Conservation (phyloP, 2,113 vertebrate species). For the Xiphophorus couchianus region DNA sequence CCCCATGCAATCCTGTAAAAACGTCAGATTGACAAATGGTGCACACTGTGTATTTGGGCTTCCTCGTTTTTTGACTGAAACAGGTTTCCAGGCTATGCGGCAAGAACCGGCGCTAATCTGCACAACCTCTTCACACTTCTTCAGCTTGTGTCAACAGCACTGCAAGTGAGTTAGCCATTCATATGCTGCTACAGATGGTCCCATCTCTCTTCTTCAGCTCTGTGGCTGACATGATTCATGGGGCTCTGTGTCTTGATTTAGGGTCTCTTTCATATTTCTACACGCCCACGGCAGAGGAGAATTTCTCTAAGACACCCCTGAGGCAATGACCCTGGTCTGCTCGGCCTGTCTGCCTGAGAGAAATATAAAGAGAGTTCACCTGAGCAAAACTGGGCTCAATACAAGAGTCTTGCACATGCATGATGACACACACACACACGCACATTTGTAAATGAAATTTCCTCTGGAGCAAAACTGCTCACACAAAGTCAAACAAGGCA, state of each 20-base stretch:
- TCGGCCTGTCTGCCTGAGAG: conserved; percentile 54
- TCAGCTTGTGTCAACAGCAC: conserved; percentile 73
- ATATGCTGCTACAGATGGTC: conserved; percentile 73
- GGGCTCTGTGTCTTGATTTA: conserved; percentile 80
- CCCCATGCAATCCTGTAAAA: conserved; percentile 52
- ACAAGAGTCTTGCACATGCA: conserved; percentile 1
- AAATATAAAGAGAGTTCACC: conserved; percentile 27
- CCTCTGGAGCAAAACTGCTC: background rate
- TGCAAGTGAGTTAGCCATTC: conserved; percentile 73
- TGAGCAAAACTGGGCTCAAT: conserved; percentile 36
- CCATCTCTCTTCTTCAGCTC: conserved; percentile 70
- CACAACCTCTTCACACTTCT: conserved; percentile 74
- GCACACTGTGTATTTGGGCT: conserved; percentile 49
- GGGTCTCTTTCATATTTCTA: conserved; percentile 78
- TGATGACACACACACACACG: background rate
- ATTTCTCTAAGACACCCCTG: conserved; percentile 79
- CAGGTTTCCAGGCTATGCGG: conserved; percentile 56
- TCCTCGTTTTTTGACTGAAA: conserved; percentile 57
- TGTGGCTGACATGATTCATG: conserved; percentile 79
- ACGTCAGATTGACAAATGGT: conserved; percentile 67
- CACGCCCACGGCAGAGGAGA: conserved; percentile 71
- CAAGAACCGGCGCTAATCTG: conserved; percentile 64
- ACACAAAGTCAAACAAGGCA: conserved; percentile 38
- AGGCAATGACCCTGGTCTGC: conserved; percentile 76
- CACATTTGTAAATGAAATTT: conserved; percentile 5